Evolutionary conservation across 2,888 invertebrate genomes (phyloP), one percentile per base, ranked within the genome.

Genomic region (Dichetophora obliterata): DNA sequence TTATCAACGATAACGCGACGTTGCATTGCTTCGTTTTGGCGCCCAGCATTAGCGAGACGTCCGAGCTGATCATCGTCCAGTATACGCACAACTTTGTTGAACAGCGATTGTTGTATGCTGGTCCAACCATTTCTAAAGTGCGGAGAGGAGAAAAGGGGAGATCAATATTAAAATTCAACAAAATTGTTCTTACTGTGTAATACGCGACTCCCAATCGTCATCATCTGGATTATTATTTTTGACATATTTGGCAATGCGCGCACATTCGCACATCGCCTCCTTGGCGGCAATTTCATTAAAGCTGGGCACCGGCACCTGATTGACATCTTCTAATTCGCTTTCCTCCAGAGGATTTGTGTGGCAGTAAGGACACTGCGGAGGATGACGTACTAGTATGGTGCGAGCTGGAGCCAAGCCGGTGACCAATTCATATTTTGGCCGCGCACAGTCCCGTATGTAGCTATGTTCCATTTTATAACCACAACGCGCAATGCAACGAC

Each of bases 241-340:
- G 0, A 92, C 92, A 85, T 91, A 91, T 79, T 90, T 91, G 0
- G 94, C 92, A 81, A 93, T 91, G 48, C 92, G 91, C 78, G 93
- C 92, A 85, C 93, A 93, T 84, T 95, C 94, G 74, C 92, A 92
- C 94, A 95, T 94, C n/a, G 92, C 84, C 79, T 90, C 90, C 69
- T 91, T 91, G 2, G 92, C 92, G 81, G 92, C 92, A 5, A 86
- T 88, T 59, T 91, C 89, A 88, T 94, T 93, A 83, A 92, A 93
- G 2, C 91, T 89, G 1, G 92, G 91, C 76, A 88, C 85, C 24
- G 88, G 87, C 0, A 88, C 84, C 61, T 90, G 89, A 66, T 87
- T 85, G 9, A 85, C 85, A 31, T 88, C 87, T 66, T 90, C 91
- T 6, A 91, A 87, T 82, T 93, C 92, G 48, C 91, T 81, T 82